Base-by-base conservation (phyloP, 64 coral and sea anemone species). In the Pachyseris speciosa region DNA sequence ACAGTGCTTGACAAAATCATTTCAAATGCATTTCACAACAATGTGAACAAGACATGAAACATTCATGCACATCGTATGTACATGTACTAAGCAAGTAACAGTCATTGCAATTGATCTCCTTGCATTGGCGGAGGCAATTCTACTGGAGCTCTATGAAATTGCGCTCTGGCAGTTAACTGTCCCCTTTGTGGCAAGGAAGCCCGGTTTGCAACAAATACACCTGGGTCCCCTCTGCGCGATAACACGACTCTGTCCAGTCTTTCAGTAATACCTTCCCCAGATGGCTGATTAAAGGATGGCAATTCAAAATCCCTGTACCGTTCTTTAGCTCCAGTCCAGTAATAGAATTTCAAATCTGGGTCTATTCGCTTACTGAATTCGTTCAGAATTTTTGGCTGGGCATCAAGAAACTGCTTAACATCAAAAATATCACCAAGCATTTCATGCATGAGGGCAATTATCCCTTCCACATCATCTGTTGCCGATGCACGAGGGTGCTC, bases 131-230 rank as follows among this genome's bases (percentile, higher is more conserved):
- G 93, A 19, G 93, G 93, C 8, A 94, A 41, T 33, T 17, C 57
- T 13, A 78, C 78, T 20, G 78, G 78, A 22, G 55, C 61, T 75
- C 47, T n/a, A n/a, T n/a, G n/a, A n/a, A n/a, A n/a, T n/a, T n/a
- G n/a, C n/a, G n/a, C n/a, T n/a, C n/a, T n/a, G n/a, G n/a, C n/a
- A n/a, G n/a, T n/a, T n/a, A n/a, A n/a, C n/a, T n/a, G n/a, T n/a
- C n/a, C n/a, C n/a, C 78, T 75, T 22, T 94, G 86, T 48, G 93
- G 93, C 22, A 94, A 13, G 1, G 93, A 90, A 16, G 93, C 93
- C 42, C 93, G 38, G 41, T 94, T 72, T 8, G 87, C 74, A 27
- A 94, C 86, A 78, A 94, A 94, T 24, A 94, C 68, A 4, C 93
- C 86, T 27, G 93, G 93, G 55, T 94, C 86, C 31, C 78, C 75